These are phyloP conservation scores for Syngnathus floridae DNA, from an alignment of 2,113 vertebrate genomes.

Conservation along the genomic window DNA sequence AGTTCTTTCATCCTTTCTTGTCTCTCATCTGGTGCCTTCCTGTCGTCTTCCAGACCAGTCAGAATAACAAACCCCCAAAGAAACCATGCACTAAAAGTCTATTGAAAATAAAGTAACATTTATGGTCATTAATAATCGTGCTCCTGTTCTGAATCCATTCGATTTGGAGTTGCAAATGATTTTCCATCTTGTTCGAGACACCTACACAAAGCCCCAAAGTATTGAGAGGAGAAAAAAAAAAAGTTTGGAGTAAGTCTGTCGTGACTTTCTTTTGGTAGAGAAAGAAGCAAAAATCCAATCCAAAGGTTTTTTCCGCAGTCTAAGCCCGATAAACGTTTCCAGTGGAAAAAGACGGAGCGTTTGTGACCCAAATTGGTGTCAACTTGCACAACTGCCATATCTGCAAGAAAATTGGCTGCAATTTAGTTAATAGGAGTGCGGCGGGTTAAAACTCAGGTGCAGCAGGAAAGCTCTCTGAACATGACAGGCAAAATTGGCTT, in stretches of 20 bases:
- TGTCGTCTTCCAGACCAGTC: slow-evolving; percentile 18
- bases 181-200: not conserved
- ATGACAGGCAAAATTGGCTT: slow-evolving; percentile 38
- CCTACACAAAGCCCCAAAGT: no score
- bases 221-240: no score
- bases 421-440: slow-evolving; percentile 48
- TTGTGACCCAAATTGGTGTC: slow-evolving; percentile 23
- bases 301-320: slow-evolving; percentile 9
- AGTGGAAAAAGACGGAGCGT: slow-evolving; percentile 4
- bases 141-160: not conserved
- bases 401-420: slow-evolving; percentile 37
- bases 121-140: slow-evolving; percentile 10
- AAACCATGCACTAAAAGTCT: slow-evolving; percentile 4
- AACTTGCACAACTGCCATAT: slow-evolving; percentile 20
- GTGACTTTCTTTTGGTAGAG: slow-evolving; percentile 31
- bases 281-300: slow-evolving; percentile 15
- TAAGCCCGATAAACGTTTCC: slow-evolving; percentile 33
- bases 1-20: slow-evolving; percentile 14
- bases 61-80: slow-evolving; percentile 22
- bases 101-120: slow-evolving; percentile 49
- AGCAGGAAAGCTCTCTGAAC: slow-evolving; percentile 7
- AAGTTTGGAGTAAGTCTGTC: slow-evolving; percentile 3
- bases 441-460: slow-evolving; percentile 43
- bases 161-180: not conserved
- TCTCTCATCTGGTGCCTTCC: slow-evolving; percentile 39